A percentile compares a stretch with the other conserved stretches of the same genome.
phyloP scores from a whole-genome alignment of 2,888 invertebrate species.

The Tipula lateralis region DNA sequence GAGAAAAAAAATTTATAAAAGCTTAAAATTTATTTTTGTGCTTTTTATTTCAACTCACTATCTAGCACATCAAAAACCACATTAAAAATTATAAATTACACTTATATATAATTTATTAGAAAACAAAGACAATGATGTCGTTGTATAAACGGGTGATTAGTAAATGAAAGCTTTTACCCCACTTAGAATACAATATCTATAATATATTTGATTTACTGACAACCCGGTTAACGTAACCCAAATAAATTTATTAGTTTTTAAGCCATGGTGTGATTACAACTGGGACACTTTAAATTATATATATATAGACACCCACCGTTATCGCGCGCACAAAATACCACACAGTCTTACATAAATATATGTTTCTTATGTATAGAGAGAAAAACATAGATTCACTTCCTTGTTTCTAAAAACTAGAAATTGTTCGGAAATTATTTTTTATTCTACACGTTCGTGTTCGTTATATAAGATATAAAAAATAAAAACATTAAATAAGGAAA shows the following conservation, averaged over 20 bases:
- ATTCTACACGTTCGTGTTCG: background rate
- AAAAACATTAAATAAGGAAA: background rate
- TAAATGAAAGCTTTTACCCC: background rate
- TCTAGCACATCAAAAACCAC: slow-evolving; percentile 11
- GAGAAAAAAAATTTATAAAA: background rate
- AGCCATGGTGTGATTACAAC: background rate
- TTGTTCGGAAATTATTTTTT: background rate
- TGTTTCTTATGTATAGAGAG: background rate
- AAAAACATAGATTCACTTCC: background rate
- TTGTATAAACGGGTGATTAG: background rate
- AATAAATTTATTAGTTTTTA: background rate
- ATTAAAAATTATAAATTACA: slow-evolving; percentile 24
- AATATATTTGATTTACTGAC: background rate
- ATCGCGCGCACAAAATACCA: background rate
- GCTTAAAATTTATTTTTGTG: background rate
- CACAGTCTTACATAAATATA: background rate
- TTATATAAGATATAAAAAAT: background rate
- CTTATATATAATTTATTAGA: background rate
- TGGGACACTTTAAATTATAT: background rate
- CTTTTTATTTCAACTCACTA: background rate
- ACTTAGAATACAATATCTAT: background rate
- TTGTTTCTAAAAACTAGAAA: background rate
- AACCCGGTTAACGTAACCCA: background rate
- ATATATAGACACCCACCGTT: background rate
- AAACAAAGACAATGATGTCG: background rate